Base-by-base conservation (phyloP, 2,113 vertebrate genomes). In the Chaenogobius annularis region DNA sequence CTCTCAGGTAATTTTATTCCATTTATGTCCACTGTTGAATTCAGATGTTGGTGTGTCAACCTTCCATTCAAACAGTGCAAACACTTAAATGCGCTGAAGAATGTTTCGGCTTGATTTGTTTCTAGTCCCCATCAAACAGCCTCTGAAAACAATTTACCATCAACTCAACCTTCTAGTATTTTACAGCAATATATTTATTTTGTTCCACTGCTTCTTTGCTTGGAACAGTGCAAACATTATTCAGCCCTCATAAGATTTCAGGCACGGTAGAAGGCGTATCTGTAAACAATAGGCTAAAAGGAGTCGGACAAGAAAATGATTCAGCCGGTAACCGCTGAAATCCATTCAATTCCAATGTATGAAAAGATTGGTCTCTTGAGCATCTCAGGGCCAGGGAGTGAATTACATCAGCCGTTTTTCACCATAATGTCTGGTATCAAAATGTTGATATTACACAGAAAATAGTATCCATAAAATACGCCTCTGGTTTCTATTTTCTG, bases 341-440 rank as follows among this genome's bases (percentile, higher is more conserved):
- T 70, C 73, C 84, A 75, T 80, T 79, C 87, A 85, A 74, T 86
- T 87, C 83, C 79, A 78, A 40, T 71, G 78, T 64, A 74, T 85
- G 85, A 85, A 76, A 80, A 83, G 81, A 88, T 87, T 84, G 86
- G 80, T 88, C 86, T 84, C 88, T 61, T 80, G 86, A 82, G 84
- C 72, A 74, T 83, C 75, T 71, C 59, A 20, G 70, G 68, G 83
- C 73, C 64, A 50, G 72, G 71, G 77, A 83, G 77, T 74, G 83
- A 85, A 81, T 83, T 75, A 84, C 87, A 85, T 58, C 69, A 59
- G 80, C 77, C 37, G 26, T 75, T 85, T 90, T 84, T 87, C 80
- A 77, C 80, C 74, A 65, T 77, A 77, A 82, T 84, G 72, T 73
- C 35, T 70, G 62, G 54, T 75, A 83, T 78, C 78, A 87, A 83